These are phyloP conservation scores for Ichneumoninae sp. DNA, from an alignment of 2,888 invertebrate genomes.

Conservation along the genomic window DNA sequence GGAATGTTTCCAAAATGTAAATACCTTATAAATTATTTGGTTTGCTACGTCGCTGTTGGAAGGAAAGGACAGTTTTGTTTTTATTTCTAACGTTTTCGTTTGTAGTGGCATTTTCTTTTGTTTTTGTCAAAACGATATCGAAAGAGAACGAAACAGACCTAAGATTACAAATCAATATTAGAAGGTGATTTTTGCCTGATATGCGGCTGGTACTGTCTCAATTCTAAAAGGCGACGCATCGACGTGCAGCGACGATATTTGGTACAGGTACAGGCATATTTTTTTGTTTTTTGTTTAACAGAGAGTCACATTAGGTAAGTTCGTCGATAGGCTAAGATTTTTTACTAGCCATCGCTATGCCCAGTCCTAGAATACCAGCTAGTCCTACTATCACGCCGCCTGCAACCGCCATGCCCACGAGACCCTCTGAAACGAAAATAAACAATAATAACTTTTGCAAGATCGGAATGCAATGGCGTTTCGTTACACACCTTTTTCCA, in stretches of 20 bases:
- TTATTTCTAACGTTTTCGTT: constrained; percentile 3
- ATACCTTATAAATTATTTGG: constrained; percentile 49
- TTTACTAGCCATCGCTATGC: constrained; percentile 89
- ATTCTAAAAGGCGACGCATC: constrained; percentile 48
- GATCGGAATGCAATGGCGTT: neutral
- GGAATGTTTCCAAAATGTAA: constrained; percentile 62
- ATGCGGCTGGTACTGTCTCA: constrained; percentile 38
- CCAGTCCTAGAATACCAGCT: constrained; percentile 93
- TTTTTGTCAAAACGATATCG: constrained; percentile 4
- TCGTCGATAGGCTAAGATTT: constrained; percentile 66
- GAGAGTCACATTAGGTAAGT: constrained; percentile 23
- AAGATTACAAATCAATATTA: constrained; percentile 31
- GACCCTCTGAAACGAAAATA: constrained; percentile 88
- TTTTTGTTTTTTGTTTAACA: constrained; percentile 35
- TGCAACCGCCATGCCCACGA: constrained; percentile 95
- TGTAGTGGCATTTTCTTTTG: constrained; percentile 1
- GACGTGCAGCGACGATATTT: constrained; percentile 61
- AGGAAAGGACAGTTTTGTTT: constrained; percentile 41
- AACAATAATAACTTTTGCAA: neutral
- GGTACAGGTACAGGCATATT: constrained; percentile 66
- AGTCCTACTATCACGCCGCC: constrained; percentile 94
- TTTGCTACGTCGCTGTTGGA: constrained; percentile 48
- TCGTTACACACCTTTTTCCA: constrained; percentile 89
- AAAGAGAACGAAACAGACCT: constrained; percentile 16
- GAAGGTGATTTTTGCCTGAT: constrained; percentile 48